Evolutionary conservation across 2,888 invertebrate species (phyloP).

Genomic region (Gymnocheta viridis): DNA sequence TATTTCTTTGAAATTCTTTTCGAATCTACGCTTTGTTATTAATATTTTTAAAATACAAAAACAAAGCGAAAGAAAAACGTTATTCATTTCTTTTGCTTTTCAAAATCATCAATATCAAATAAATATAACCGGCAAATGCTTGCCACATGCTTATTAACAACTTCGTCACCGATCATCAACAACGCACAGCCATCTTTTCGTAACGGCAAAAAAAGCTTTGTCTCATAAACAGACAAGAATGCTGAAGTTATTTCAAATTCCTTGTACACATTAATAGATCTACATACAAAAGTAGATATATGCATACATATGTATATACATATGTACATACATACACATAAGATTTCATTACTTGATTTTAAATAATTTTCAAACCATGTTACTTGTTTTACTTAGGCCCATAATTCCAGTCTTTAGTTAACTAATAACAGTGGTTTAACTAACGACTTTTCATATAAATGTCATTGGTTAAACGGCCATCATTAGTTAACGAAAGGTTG

Average conservation of each 20-base stretch:
- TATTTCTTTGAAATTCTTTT: slow-evolving; percentile 4
- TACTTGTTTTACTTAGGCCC: background rate
- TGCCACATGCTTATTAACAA: slow-evolving; percentile 4
- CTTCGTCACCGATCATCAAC: background rate
- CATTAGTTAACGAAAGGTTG: no score
- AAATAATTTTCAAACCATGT: background rate
- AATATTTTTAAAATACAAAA: background rate
- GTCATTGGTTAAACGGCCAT: no score
- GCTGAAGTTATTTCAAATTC: background rate
- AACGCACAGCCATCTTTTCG: background rate
- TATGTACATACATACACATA: background rate
- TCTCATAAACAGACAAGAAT: background rate
- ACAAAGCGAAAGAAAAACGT: slow-evolving; percentile 24
- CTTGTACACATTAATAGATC: no score
- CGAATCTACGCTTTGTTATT: slow-evolving; percentile 22
- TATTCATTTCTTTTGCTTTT: slow-evolving; percentile 39
- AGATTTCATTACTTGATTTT: background rate
- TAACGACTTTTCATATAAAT: no score
- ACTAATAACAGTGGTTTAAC: no score
- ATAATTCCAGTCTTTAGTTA: no score
- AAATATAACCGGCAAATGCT: slow-evolving; percentile 47
- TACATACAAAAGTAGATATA: no score
- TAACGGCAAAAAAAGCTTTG: background rate
- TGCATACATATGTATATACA: background rate
- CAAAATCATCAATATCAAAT: slow-evolving; percentile 25